Evolutionary conservation across 2,888 invertebrate genomes (phyloP).

Genomic region (Lissonota sp.): DNA sequence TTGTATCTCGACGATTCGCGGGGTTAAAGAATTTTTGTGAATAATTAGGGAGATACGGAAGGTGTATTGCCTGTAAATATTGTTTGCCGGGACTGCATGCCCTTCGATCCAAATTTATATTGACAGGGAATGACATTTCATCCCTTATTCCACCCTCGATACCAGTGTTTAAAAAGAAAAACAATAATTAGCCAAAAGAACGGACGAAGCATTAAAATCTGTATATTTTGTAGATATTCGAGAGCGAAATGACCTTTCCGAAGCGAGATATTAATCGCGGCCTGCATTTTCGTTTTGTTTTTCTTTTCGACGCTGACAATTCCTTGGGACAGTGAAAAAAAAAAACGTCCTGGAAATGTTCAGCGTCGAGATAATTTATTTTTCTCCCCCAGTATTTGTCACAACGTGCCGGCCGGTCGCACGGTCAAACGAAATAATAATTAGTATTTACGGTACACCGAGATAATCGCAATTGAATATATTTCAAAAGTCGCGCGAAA

Average conservation of each 20-base stretch:
- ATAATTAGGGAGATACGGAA: background rate
- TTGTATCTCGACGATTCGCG: constrained; percentile 4
- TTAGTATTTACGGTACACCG: constrained; percentile 35
- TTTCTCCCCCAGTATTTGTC: constrained; percentile 51
- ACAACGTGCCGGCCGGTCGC: constrained; percentile 7
- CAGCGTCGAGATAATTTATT: constrained; percentile 7
- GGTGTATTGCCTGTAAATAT: constrained; percentile 53
- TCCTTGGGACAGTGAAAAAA: constrained; percentile 21
- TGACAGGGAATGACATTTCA: background rate
- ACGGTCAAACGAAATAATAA: constrained; percentile 14
- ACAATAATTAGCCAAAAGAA: constrained; percentile 22
- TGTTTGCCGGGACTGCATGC: constrained; percentile 25
- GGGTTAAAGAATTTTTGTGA: too few species aligned
- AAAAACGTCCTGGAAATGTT: background rate
- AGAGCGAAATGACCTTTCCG: constrained; percentile 53
- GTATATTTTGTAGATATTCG: constrained; percentile 64
- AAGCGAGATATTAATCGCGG: constrained; percentile 48
- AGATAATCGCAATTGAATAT: constrained; percentile 1
- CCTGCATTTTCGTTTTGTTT: constrained; percentile 42
- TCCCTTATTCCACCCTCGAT: too few species aligned
- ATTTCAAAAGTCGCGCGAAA: background rate
- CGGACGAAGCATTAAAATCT: constrained; percentile 62
- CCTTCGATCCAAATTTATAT: constrained; percentile 27
- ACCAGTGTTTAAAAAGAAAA: background rate
- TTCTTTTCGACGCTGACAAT: constrained; percentile 34